Conservation (phyloP, 2,113 vertebrate species). For the Crocuta crocuta region DNA sequence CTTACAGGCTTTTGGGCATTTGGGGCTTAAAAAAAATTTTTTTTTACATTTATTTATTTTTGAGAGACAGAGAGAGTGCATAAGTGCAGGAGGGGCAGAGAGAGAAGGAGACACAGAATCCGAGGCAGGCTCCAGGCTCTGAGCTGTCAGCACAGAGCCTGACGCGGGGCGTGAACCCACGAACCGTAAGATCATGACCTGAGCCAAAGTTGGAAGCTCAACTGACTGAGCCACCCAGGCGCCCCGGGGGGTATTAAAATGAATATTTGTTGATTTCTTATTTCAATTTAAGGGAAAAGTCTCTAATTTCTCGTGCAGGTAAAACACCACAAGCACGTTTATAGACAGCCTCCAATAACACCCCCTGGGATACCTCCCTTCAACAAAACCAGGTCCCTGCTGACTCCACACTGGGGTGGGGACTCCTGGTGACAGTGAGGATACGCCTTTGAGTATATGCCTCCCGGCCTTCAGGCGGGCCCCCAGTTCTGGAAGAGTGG, state of each 20-base stretch:
- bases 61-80: too few species aligned
- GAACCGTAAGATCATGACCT: too few species aligned
- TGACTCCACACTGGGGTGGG: neutral
- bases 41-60: too few species aligned
- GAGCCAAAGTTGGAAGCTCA: too few species aligned
- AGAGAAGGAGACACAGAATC: too few species aligned
- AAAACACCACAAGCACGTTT: neutral
- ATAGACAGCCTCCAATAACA: neutral
- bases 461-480: neutral
- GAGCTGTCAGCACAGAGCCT: too few species aligned
- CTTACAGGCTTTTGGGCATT: neutral
- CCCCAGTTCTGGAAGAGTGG: neutral
- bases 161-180: too few species aligned
- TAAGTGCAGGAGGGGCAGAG: too few species aligned
- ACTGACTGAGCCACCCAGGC: too few species aligned
- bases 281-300: neutral
- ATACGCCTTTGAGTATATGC: fast-evolving
- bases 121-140: too few species aligned
- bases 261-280: neutral
- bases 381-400: neutral
- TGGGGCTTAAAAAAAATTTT: too few species aligned
- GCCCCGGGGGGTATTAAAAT: too few species aligned
- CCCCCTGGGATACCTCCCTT: neutral
- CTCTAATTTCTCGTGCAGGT: neutral
- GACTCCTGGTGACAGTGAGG: fast-evolving